Evolutionary conservation across 2,113 vertebrate species (phyloP), one percentile per base, ranked within the genome.

Genomic region (Poeciliopsis occidentalis): DNA sequence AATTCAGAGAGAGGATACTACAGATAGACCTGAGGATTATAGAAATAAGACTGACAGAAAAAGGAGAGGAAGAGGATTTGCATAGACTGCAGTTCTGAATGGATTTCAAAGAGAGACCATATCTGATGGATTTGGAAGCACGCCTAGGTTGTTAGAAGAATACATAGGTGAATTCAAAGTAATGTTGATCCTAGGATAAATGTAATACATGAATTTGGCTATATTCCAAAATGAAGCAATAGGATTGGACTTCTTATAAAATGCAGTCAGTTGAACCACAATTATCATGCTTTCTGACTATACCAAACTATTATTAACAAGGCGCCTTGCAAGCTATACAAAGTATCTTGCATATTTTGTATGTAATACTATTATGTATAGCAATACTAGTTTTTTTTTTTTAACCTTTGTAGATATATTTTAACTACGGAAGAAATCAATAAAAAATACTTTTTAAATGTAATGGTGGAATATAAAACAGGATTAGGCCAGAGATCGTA

Each of bases 101-200:
- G 78, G 88, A 88, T 82, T 86, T 79, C 60, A 2, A 57, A 51
- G 41, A 26, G 68, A 80, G 75, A 70, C 60, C 31, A 17, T 85
- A 88, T 88, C 85, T 81, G 85, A 85, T 86, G 83, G 86, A 86
- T 88, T 85, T 89, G 60, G 32, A 30, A 63, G 66, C 71, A 71
- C 66, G 69, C 84, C 80, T 75, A 76, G 67, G 73, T 76, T 73
- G 80, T 79, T 81, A 30, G 31, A 47, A 29, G 74, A 82, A 81
- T 83, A 68, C 1, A 67, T 71, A 80, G 82, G 81, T 79, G 83
- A 87, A 77, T 68, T 73, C 70, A 76, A 73, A 74, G 54, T 83
- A 77, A 82, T 80, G 69, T 82, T 89, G 87, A 87, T 12, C 51
- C 72, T 15, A 26, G 85, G 87, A 91, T 88, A 88, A 79, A 87